Evolutionary conservation across 1,140 invertebrate species (phyloP), one percentile per base, ranked within the genome.

Genomic region (Caenorhabditis briggsae): DNA sequence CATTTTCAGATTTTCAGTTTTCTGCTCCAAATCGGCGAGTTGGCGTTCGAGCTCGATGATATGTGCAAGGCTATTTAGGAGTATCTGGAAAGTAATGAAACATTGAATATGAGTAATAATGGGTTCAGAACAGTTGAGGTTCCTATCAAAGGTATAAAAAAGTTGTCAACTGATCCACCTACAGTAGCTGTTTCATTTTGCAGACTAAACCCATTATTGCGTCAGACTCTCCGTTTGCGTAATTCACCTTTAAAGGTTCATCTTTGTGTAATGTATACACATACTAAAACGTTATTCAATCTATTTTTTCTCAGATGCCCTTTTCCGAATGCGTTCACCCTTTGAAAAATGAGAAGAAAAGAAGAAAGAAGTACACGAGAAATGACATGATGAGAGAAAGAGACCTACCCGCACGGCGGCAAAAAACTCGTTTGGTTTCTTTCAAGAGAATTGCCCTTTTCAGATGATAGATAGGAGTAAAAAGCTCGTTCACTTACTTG

Each of bases 381-480:
- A 25, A 50, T 20, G 20, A 23, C 11, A 53, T 3, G 33, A 33
- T 33, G 18, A 16, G 41, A 70, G 41, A 70, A 9, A 18, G 8
- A 50, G 46, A n/a, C 50, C n/a, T 1, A 53, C 25, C 20, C 8
- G 14, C 33, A 33, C 33, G 33, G 33, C 33, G 33, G 33, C 33
- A 33, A 33, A 78, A 78, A 78, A 78, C 70, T 23, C 6, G 70
- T 78, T 78, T 70, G 16, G 11, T 46, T 48, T 78, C 70, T 78
- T 78, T 46, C 43, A 78, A 78, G 23, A 78, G 23, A 78, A 78
- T 78, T 78, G 70, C 70, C 70, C 70, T 78, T 78, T 78, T 78
- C 46, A 33, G n/a, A 78, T 50, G 46, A 78, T 78, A 78, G 12
- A 50, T 48, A 33, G 33, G 70, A 78, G 59, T 33, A 9, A 61